Evolutionary conservation across 2,113 vertebrate genomes (phyloP).

Genomic region (Silurus meridionalis): DNA sequence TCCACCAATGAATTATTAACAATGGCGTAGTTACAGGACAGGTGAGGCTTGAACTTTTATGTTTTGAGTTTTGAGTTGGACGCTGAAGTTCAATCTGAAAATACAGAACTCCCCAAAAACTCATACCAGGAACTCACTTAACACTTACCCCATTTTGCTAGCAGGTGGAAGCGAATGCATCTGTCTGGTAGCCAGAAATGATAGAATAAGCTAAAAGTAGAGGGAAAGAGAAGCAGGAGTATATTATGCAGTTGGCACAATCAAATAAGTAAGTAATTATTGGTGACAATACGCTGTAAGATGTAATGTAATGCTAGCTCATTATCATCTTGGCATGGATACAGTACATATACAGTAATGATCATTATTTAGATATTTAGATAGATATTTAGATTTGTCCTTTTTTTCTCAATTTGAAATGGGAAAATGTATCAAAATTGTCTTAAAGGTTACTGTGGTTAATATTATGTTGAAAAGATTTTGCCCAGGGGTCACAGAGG

Average conservation of each 20-base stretch:
- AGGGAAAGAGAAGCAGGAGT: background rate
- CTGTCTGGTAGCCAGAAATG: background rate
- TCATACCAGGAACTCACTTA: background rate
- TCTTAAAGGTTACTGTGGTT: slow-evolving; percentile 15
- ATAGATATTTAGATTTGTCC: no score
- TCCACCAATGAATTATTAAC: no score
- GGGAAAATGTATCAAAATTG: background rate
- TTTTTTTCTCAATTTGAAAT: no score
- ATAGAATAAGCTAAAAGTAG: background rate
- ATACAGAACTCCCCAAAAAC: no score
- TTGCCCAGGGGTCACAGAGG: background rate
- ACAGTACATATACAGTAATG: background rate
- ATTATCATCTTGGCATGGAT: background rate
- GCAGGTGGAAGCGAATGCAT: background rate
- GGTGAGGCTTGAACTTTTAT: background rate
- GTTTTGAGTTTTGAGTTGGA: background rate
- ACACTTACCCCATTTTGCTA: background rate
- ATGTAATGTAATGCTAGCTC: background rate
- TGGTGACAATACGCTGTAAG: no score
- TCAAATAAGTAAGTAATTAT: background rate
- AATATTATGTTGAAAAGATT: background rate
- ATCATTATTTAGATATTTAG: background rate
- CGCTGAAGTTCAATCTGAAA: no score
- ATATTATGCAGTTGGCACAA: background rate
- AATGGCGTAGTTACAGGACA: no score